Base-by-base conservation (phyloP, 2,113 vertebrate species). In the Lophius piscatorius region DNA sequence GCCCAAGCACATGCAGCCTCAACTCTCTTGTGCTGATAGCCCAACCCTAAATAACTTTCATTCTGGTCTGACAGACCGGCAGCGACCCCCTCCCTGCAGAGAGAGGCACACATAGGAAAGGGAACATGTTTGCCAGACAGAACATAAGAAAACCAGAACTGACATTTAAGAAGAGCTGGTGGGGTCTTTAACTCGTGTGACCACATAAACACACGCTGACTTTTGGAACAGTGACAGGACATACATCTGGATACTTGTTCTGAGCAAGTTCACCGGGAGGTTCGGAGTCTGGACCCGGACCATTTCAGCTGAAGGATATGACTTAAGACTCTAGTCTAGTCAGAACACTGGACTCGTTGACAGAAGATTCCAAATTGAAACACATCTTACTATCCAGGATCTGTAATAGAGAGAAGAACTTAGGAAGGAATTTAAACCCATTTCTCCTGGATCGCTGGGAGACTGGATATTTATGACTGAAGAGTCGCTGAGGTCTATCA, bases 21-120 rank as follows among this genome's bases (percentile, higher is more conserved):
- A 34, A 63, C 69, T 64, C 70, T 42, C 49, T 35, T 18, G 48
- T 33, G 42, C 42, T 45, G 52, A 54, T 13, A 51, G 73, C 86
- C 86, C 88, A 78, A 68, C 88, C 85, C 84, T 39, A 84, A 83
- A 90, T 90, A 89, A 78, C 85, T 86, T 69, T 61, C 85, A 76
- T 71, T 76, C 75, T 66, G 49, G 63, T 33, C 60, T 44, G 42
- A 40, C 35, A 64, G 79, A 66, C 52, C 34, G 11, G 31, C 58
- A 34, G 14, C 23, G 7, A 21, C 42, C 42, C 42, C 40, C 23
- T 54, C 49, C 50, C 39, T 64, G 10, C 40, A 24, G 45, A 47
- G 36, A 10, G 21, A 33, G 48, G 34, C 34, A 60, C 33, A 21
- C 76, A 71, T 66, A 76, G 74, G 39, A 46, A 35, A 63, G 34